Base-by-base conservation (phyloP, 2,888 invertebrate genomes). In the Nasonia oneida region DNA sequence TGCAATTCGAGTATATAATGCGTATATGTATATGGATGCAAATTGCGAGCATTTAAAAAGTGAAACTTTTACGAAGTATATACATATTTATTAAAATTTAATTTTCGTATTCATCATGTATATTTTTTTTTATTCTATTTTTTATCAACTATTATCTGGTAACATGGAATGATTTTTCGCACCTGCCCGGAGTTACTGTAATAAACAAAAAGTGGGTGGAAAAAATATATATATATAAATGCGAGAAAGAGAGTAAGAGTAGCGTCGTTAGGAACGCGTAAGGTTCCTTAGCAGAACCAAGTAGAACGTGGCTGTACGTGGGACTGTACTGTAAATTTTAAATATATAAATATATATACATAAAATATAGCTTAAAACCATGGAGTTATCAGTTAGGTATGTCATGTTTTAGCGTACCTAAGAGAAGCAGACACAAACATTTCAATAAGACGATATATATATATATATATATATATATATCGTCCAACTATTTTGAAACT, bases 281-380 rank as follows among this genome's bases (percentile, higher is more conserved):
- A 85, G 83, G 81, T 87, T 87, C 77, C 85, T 83, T 81, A 85
- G 71, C n/a, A 81, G 76, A 53, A 81, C 78, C 80, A 76, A 39
- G 18, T 83, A 87, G 81, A 73, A 79, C 50, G 77, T 70, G 71
- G 61, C 50, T 85, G 61, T 83, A 83, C 73, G 64, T 82, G 84
- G 75, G 47, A 86, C 64, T 86, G 85, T 87, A 86, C 75, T 85
- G 83, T 87, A 86, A 78, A 87, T 85, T 87, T 81, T 42, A 84
- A 76, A 74, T 50, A 82, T 70, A 80, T 74, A 74, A 53, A 82
- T 57, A 67, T 73, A 86, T 73, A 86, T 76, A 83, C 70, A 50
- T 47, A 81, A 14, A 53, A 74, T 67, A 73, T 80, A 67, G 74
- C 78, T 86, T 79, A 37, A 84, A 86, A 78, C 10, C 37, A 86